Percentiles rank a stretch among this genome's conserved stretches.
phyloP scores from a whole-genome alignment of 1,140 invertebrate species.

The Rhagoletis zephyria region DNA sequence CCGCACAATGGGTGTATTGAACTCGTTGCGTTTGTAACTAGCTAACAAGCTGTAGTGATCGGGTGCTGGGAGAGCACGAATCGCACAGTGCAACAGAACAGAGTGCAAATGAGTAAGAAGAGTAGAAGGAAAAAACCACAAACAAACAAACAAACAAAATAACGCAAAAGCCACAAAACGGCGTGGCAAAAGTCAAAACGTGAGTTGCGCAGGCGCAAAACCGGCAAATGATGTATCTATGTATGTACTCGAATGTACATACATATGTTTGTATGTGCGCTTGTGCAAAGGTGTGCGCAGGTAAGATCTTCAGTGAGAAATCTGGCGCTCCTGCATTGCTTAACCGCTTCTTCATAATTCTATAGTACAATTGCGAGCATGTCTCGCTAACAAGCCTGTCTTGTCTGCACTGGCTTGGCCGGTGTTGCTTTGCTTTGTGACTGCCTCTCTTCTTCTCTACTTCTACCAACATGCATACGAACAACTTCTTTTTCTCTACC shows the following conservation, averaged over 20 bases:
- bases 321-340: background rate
- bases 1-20: constrained; percentile 37
- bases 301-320: background rate
- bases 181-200: constrained; percentile 48
- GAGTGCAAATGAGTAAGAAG: background rate
- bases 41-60: constrained; percentile 34
- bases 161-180: constrained; percentile 25
- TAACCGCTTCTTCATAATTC: background rate
- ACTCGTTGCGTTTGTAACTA: constrained; percentile 25
- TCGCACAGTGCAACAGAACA: background rate
- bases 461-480: background rate
- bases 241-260: background rate
- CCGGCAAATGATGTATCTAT: background rate
- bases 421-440: too few species aligned
- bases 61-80: background rate
- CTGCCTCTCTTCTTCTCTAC: background rate
- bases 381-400: constrained; percentile 15
- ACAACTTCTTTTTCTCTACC: constrained; percentile 53
- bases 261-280: background rate
- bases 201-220: constrained; percentile 22
- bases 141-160: constrained; percentile 6
- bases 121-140: constrained; percentile 6
- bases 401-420: background rate
- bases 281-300: background rate
- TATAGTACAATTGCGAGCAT: background rate